Percentiles rank a stretch among this genome's conserved stretches.
phyloP scores from a whole-genome alignment of 2,888 invertebrate genomes.

The Ptychoptera albimana region DNA sequence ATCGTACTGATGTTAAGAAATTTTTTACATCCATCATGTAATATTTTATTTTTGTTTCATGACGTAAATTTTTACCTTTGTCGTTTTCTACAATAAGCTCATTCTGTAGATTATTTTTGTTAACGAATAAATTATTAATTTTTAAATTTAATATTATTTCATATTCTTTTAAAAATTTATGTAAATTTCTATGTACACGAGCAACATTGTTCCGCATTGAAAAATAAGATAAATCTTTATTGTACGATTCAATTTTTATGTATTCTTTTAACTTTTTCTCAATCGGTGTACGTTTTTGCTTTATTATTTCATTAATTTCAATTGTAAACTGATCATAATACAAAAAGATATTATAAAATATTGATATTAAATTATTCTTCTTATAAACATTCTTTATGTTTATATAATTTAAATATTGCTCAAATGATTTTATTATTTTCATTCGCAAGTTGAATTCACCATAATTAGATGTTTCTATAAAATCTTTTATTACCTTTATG shows the following conservation, averaged over 20 bases:
- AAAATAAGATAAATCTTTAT: constrained; percentile 86
- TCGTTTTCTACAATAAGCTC: constrained; percentile 23
- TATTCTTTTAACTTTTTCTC: constrained; percentile 86
- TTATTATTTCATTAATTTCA: constrained; percentile 47
- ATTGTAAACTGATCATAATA: constrained; percentile 69
- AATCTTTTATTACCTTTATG: constrained; percentile 51
- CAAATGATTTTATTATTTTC: constrained; percentile 61
- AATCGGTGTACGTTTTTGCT: constrained; percentile 57
- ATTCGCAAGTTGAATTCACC: constrained; percentile 72
- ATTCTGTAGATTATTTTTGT: constrained; percentile 21
- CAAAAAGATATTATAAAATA: constrained; percentile 66
- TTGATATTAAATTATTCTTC: constrained; percentile 33
- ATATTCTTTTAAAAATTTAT: constrained; percentile 76
- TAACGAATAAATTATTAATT: constrained; percentile 27
- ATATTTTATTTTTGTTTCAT: constrained; percentile 21
- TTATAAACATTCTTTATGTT: constrained; percentile 8
- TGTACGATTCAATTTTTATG: constrained; percentile 90
- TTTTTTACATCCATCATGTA: constrained; percentile 22
- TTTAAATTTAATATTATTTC: constrained; percentile 38
- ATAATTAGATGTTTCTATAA: constrained; percentile 67
- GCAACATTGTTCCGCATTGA: constrained; percentile 78
- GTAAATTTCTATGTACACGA: constrained; percentile 73
- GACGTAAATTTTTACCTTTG: constrained; percentile 22
- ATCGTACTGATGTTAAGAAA: constrained; percentile 22
- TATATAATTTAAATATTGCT: constrained; percentile 57